Evolutionary conservation across 30 jellyfish, hydroid and myxozoan species (phyloP).

Genomic region (Aurelia sp.): DNA sequence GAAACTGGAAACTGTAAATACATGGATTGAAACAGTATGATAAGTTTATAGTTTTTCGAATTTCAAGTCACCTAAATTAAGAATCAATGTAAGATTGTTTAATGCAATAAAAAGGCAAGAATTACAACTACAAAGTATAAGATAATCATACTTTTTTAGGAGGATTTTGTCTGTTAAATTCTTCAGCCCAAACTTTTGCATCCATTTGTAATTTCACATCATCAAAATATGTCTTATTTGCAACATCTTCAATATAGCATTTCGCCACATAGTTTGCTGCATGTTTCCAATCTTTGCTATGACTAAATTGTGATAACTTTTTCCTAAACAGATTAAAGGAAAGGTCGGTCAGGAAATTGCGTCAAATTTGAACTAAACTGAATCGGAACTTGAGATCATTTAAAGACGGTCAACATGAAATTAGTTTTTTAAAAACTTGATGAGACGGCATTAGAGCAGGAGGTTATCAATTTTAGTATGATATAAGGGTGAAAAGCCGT

Average conservation of each 20-base stretch:
- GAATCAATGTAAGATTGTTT: too few species aligned
- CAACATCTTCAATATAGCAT: slow-evolving; percentile 78
- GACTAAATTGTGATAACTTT: slow-evolving; percentile 82
- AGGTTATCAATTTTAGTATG: not conserved
- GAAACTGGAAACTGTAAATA: not conserved
- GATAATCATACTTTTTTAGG: slow-evolving; percentile 89
- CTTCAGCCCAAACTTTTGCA: slow-evolving; percentile 99
- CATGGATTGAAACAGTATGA: not conserved
- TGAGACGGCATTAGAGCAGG: not conserved
- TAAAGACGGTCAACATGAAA: not conserved
- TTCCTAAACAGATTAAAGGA: slow-evolving; percentile 61
- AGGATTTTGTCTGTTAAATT: slow-evolving; percentile 90
- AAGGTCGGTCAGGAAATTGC: not conserved
- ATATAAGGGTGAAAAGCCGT: not conserved
- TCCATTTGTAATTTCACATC: slow-evolving; percentile 98
- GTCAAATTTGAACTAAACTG: not conserved
- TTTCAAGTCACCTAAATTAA: too few species aligned
- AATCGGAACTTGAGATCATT: not conserved
- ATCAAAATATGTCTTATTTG: slow-evolving; percentile 87
- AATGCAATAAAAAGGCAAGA: too few species aligned
- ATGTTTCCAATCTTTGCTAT: slow-evolving; percentile 87
- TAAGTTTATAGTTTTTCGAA: not conserved
- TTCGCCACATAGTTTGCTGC: slow-evolving; percentile 97
- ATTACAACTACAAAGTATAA: too few species aligned
- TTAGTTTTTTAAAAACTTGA: not conserved